Evolutionary conservation across 2,797 vertebrate species (phyloP), one percentile per base, ranked within the genome.

Genomic region (Hippoglossus hippoglossus): DNA sequence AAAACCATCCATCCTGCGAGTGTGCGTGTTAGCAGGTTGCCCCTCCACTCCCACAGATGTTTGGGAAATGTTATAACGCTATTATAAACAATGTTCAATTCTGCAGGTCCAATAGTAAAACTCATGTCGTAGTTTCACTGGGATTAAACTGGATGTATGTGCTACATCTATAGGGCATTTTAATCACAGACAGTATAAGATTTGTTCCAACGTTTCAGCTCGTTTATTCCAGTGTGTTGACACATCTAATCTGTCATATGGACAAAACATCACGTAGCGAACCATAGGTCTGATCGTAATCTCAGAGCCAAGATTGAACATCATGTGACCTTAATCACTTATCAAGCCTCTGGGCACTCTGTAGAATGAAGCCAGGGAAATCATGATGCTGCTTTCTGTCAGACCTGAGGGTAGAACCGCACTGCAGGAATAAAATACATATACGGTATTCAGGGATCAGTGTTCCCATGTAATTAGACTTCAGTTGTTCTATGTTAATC

Each of bases 261-360:
- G 69, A 74, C 59, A 75, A 52, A 49, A 66, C 53, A 54, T 39
- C 4, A 49, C n/a, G 6, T 50, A 25, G 18, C 54, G 44, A 21
- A 31, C 54, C 34, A 26, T 62, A 71, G 50, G 51, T 69, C 75
- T 68, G 67, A 67, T 68, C 26, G 24, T 80, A 73, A 88, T 86
- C 77, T 77, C n/a, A 53, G 9, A 53, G 66, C 44, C 63, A 70
- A 73, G 66, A 77, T 22, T 75, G 72, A 73, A 60, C 81, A 54
- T 75, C 41, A 24, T 76, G 68, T 85, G 75, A 77, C 79, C 75
- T 84, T 79, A 86, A 83, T 88, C 69, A 78, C 73, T 60, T 71
- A 64, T 59, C 31, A 68, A 75, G 57, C 73, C 74, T 55, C 41
- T 66, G 56, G 69, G 53, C 47, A 73, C 61, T 76, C 34, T 24